phyloP scores from a whole-genome alignment of 2,888 invertebrate species.

The Baronia brevicornis region DNA sequence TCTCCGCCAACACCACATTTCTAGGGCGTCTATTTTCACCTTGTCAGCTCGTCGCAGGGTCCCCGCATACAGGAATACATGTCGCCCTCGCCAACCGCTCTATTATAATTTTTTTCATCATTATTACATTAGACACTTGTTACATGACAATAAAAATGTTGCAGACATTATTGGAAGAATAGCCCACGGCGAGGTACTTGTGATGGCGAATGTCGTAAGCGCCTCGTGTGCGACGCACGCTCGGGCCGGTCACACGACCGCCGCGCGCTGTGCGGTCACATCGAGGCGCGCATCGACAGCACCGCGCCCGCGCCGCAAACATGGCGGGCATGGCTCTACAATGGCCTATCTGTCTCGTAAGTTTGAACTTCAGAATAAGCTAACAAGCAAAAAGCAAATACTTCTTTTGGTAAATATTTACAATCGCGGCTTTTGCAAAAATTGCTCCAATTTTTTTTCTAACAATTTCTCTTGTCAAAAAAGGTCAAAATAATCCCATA shows the following conservation, averaged over 20 bases:
- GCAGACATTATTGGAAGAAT: constrained; percentile 91
- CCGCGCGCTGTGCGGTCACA: constrained; percentile 85
- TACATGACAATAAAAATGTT: constrained; percentile 17
- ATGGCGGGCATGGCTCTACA: constrained; percentile 92
- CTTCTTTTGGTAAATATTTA: too few species aligned
- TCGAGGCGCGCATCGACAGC: constrained; percentile 89
- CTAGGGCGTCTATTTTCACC: too few species aligned
- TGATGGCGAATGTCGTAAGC: constrained; percentile 89
- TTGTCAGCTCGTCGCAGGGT: neutral
- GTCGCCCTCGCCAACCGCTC: neutral
- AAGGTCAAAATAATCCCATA: too few species aligned
- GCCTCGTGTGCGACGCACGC: constrained; percentile 89
- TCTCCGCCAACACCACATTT: too few species aligned
- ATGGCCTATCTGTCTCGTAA: constrained; percentile 91
- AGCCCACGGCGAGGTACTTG: constrained; percentile 88
- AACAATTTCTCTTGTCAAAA: too few species aligned
- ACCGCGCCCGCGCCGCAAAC: constrained; percentile 79
- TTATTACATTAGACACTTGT: too few species aligned
- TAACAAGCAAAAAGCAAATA: too few species aligned
- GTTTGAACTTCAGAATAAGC: too few species aligned
- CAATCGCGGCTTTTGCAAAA: too few species aligned
- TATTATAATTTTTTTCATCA: too few species aligned
- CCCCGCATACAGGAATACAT: neutral
- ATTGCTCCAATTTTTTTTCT: too few species aligned
- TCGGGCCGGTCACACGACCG: constrained; percentile 92